A percentile compares a stretch with the other conserved stretches of the same genome.
These are phyloP conservation scores for Catamblyrhynchus diadema DNA, from an alignment of 2,797 vertebrate genomes.

Conservation along the genomic window DNA sequence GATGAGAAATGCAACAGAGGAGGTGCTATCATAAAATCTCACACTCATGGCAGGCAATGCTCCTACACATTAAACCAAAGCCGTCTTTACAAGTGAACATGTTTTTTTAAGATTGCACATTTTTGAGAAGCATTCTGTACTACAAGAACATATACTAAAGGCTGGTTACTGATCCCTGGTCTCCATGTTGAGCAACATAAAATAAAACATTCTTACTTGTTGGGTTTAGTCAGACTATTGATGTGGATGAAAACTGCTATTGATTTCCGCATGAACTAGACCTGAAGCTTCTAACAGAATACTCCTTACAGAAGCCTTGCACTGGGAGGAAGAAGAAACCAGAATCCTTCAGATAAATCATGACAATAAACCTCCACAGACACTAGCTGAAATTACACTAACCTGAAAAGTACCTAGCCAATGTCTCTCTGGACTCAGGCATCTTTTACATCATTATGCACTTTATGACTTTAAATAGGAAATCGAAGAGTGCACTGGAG, in stretches of 20 bases:
- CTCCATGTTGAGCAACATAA: neutral
- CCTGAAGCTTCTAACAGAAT: neutral
- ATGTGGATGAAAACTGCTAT: neutral
- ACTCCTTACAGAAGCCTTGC: neutral
- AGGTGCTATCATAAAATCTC: neutral
- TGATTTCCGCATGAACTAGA: neutral
- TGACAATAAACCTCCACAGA: neutral
- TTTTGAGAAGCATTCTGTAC: neutral
- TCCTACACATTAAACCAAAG: neutral
- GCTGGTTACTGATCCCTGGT: neutral
- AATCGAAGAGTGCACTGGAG: neutral
- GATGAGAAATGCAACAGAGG: neutral
- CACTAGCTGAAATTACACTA: neutral
- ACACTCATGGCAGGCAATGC: neutral
- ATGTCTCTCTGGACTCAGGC: neutral
- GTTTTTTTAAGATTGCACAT: neutral
- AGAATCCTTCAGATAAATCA: neutral
- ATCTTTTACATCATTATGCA: neutral
- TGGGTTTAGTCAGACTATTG: neutral
- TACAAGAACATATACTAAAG: neutral
- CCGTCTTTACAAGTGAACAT: neutral
- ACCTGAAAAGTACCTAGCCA: neutral
- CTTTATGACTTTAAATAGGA: neutral
- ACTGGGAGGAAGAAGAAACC: neutral
- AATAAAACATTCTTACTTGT: neutral